Conservation (phyloP, 30 jellyfish, hydroid and myxozoan genomes). For the Clytia hemisphaerica region DNA sequence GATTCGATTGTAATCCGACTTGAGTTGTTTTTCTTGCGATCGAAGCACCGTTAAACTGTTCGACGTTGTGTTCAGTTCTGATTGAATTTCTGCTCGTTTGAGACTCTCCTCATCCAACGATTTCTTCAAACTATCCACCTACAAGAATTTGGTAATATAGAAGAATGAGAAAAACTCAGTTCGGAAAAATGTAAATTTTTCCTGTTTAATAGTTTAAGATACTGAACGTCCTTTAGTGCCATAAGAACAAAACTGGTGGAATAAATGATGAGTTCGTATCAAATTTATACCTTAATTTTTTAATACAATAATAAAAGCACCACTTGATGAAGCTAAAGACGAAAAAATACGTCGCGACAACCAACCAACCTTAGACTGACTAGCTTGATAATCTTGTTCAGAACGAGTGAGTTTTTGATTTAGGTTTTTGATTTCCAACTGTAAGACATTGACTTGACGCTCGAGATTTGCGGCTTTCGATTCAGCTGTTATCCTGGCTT, state of each 20-base stretch:
- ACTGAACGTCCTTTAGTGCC: neutral
- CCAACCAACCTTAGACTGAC: conserved; percentile 65
- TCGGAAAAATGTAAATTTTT: too few relatives aligned
- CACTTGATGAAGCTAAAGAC: too few relatives aligned
- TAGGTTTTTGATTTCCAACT: conserved; percentile 70
- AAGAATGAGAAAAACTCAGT: too few relatives aligned
- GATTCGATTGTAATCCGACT: conserved; percentile 60
- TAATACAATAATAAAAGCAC: neutral
- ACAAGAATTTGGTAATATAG: too few relatives aligned
- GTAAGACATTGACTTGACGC: conserved; percentile 70
- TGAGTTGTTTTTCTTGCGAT: conserved; percentile 72
- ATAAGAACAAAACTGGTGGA: neutral
- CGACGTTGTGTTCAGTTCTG: conserved; percentile 48
- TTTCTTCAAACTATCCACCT: conserved; percentile 72
- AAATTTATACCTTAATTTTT: neutral
- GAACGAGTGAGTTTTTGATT: conserved; percentile 65
- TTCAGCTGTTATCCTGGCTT: conserved; percentile 72
- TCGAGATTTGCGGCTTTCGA: conserved; percentile 93
- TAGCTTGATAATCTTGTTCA: conserved; percentile 57
- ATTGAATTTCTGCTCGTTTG: conserved; percentile 58
- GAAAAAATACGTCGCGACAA: too few relatives aligned
- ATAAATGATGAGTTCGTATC: too few relatives aligned
- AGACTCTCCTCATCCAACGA: conserved; percentile 50
- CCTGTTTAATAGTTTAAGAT: too few relatives aligned
- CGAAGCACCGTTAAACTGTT: conserved; percentile 56